Base-by-base conservation (phyloP, 1,140 invertebrate species). In the Pogonus chalceus region DNA sequence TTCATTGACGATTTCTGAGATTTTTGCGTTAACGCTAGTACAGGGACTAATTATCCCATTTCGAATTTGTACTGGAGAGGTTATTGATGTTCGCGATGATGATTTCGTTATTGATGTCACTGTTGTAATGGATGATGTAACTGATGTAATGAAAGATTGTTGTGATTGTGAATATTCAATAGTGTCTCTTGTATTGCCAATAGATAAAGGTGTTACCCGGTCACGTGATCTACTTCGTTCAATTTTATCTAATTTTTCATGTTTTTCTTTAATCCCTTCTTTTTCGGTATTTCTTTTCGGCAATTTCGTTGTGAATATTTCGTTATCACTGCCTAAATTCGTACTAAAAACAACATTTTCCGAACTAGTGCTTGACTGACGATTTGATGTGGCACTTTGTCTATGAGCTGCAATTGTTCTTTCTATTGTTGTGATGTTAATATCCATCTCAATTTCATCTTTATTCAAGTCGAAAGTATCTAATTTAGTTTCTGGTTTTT, bases 381-480 rank as follows among this genome's bases (percentile, higher is more conserved):
- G 56, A 31, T 55, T 26, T 12, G 7, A 37, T 47, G 37, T 47
- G 14, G 37, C 35, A 2, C 35, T 35, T 18, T 37, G 20, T 23
- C 39, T n/a, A 14, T 37, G 20, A 12, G n/a, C 26, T 16, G 21
- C 26, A 35, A n/a, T 21, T 35, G 37, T 31, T 39, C 9, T 16
- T 3, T 14, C 26, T 2, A 35, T 14, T 2, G 31, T 56, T 31
- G 53, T 48, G 12, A 54, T 54, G 35, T 51, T 54, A 64, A 54
- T 74, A 68, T 12, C 69, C 64, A 56, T 79, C 75, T 50, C 79
- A 14, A 52, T 24, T 2, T 49, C 18, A 7, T 23, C 24, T 21
- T 35, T 35, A 16, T 37, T 53, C n/a, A 10, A 20, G 20, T 52
- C 23, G 2, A 35, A 7, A 35, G 7, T 35, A 9, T 35, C n/a